phyloP scores from a whole-genome alignment of 2,113 vertebrate genomes.

The Oostethus manadensis region DNA sequence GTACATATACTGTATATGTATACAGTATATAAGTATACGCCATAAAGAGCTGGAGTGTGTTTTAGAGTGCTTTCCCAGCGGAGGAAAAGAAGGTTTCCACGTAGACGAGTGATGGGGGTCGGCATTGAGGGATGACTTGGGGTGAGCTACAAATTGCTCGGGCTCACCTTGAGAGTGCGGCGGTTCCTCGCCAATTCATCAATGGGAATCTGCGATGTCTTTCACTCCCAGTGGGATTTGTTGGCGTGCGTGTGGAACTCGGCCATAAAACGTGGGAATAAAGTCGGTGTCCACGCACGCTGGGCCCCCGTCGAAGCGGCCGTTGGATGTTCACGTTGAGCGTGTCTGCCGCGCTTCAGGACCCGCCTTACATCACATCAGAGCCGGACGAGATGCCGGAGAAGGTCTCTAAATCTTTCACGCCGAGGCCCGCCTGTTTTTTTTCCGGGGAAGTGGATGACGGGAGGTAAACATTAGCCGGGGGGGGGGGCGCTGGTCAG shows the following conservation, averaged over 20 bases:
- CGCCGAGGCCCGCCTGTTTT: conserved; percentile 10
- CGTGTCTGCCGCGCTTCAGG: conserved; percentile 10
- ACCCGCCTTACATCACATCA: conserved; percentile 11
- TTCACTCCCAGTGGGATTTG: conserved; percentile 52
- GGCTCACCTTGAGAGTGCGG: conserved; percentile 60
- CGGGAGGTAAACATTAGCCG: conserved; percentile 20
- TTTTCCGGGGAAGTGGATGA: conserved; percentile 18
- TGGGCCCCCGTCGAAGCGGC: conserved; percentile 17
- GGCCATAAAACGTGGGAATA: conserved; percentile 49
- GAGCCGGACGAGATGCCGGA: conserved; percentile 23
- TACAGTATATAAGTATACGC: too few relatives aligned
- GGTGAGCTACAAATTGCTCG: conserved; percentile 45
- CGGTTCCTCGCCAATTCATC: conserved; percentile 53
- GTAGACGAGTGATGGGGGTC: conserved; percentile 36
- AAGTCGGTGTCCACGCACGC: conserved; percentile 45
- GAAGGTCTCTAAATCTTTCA: conserved; percentile 31
- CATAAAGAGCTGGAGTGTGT: too few relatives aligned
- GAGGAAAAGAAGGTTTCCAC: conserved; percentile 44
- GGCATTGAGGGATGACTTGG: conserved; percentile 45
- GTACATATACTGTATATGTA: too few relatives aligned
- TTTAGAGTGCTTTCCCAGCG: not conserved
- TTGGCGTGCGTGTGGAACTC: too few relatives aligned
- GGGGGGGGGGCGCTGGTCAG: conserved; percentile 34
- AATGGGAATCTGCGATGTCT: conserved; percentile 62
- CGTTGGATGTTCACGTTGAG: conserved; percentile 37